Conservation (phyloP, 2,113 vertebrate genomes). For the Callopanchax toddi region DNA sequence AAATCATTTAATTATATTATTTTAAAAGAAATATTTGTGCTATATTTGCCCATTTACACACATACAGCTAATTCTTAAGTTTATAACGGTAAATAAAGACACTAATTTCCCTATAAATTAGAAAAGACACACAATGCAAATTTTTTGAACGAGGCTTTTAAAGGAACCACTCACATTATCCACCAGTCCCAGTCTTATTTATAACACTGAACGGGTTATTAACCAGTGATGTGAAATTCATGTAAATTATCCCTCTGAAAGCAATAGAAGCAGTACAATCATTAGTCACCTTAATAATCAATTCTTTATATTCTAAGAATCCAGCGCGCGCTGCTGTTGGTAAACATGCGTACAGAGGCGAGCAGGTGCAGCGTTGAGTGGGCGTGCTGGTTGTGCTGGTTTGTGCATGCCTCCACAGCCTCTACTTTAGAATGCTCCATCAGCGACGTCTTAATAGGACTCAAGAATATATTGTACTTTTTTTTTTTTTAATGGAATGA, state of each 20-base stretch:
- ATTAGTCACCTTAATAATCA: conserved; percentile 90
- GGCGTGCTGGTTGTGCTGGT: conserved; percentile 70
- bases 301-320: conserved; percentile 64
- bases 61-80: too few species aligned
- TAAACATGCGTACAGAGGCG: conserved; percentile 60
- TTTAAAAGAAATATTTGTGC: too few species aligned
- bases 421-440: conserved; percentile 87
- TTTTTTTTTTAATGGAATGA: conserved; percentile 95
- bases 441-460: conserved; percentile 98
- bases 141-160: conserved; percentile 25
- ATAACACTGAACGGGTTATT: conserved; percentile 91
- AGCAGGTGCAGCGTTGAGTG: conserved; percentile 66
- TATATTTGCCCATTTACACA: too few species aligned
- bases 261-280: conserved; percentile 91
- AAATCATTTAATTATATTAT: too few species aligned
- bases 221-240: conserved; percentile 92
- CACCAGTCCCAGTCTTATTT: conserved; percentile 89
- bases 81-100: too few species aligned
- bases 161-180: conserved; percentile 86
- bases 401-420: conserved; percentile 54
- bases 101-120: not conserved
- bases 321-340: conserved; percentile 34
- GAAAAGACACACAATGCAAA: not conserved
- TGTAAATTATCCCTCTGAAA: conserved; percentile 90
- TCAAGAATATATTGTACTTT: conserved; percentile 93